A percentile compares a stretch with the other conserved stretches of the same genome.
phyloP scores from a whole-genome alignment of 1,140 invertebrate genomes.

The Apis laboriosa region DNA sequence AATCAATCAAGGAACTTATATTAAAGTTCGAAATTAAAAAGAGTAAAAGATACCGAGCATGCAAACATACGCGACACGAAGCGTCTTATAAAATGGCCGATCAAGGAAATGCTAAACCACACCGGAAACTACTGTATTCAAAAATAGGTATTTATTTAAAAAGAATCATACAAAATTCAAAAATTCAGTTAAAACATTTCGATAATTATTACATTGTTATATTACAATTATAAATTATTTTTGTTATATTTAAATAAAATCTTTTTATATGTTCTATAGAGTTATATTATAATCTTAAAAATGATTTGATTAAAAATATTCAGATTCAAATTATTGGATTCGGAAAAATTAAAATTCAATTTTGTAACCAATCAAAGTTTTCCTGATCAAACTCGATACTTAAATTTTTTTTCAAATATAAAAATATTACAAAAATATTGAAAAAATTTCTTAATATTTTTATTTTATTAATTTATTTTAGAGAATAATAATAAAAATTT shows the following conservation, averaged over 20 bases:
- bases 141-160: constrained; percentile 20
- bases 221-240: neutral
- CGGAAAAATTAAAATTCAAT: neutral
- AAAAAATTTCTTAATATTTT: neutral
- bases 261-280: neutral
- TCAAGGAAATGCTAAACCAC: constrained; percentile 34
- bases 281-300: neutral
- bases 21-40: constrained; percentile 31
- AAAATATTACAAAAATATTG: too few species aligned
- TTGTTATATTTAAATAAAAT: neutral
- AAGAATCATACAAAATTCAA: neutral
- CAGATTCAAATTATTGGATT: neutral
- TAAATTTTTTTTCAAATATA: neutral
- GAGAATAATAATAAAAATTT: neutral
- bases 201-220: neutral
- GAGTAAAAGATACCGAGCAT: constrained; percentile 37
- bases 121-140: constrained; percentile 51
- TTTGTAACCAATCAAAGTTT: constrained; percentile 14
- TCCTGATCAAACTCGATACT: neutral
- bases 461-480: neutral
- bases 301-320: constrained; percentile 5
- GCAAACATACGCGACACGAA: constrained; percentile 51
- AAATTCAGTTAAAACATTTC: neutral
- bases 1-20: constrained; percentile 10
- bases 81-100: constrained; percentile 69